phyloP scores from a whole-genome alignment of 1,140 invertebrate genomes.

The Lamellibrachia luymesi region DNA sequence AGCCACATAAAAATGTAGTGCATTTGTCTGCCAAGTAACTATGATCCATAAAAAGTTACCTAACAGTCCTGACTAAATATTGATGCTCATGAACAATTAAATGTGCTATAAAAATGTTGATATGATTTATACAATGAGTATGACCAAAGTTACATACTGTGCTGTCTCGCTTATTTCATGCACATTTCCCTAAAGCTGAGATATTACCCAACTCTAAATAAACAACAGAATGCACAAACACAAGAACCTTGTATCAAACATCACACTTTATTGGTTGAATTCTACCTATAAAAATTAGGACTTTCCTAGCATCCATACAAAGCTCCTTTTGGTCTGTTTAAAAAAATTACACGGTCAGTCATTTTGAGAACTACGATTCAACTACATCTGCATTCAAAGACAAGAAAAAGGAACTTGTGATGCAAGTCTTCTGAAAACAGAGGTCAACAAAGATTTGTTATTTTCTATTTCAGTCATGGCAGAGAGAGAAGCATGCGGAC shows the following conservation, averaged over 20 bases:
- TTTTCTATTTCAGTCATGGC: neutral
- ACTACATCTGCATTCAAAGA: neutral
- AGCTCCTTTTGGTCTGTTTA: neutral
- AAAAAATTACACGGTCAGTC: neutral
- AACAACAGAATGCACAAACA: neutral
- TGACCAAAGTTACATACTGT: no score
- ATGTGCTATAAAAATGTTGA: no score
- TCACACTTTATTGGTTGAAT: conserved; percentile 1
- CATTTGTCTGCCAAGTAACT: no score
- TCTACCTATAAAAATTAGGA: neutral
- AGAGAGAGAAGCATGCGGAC: neutral
- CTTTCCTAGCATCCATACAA: neutral
- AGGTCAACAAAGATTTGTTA: neutral
- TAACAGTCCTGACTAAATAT: no score
- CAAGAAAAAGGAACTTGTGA: neutral
- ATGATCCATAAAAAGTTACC: no score
- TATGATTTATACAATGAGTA: no score
- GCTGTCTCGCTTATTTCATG: no score
- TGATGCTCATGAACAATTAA: no score
- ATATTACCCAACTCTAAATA: no score
- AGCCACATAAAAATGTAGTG: no score
- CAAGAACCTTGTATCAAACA: neutral
- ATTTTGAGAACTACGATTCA: neutral
- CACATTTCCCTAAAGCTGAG: no score
- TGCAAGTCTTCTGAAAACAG: neutral